Base-by-base conservation (phyloP, 2,797 vertebrate genomes). In the Centroberyx gerrardi region DNA sequence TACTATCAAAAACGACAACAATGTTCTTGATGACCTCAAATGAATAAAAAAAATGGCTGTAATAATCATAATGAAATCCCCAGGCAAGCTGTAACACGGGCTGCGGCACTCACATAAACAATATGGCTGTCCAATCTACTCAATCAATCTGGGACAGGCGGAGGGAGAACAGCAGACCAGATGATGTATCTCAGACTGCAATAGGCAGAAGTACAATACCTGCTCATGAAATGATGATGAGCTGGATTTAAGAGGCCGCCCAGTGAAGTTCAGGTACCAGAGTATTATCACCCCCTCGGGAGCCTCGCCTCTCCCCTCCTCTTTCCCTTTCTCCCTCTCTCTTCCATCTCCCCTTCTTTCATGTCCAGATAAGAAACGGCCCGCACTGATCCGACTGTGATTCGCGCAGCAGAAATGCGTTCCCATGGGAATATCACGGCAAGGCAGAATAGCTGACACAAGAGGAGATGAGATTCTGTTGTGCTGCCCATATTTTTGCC, bases 401-500 rank as follows among this genome's bases (percentile, higher is more conserved):
- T 93, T 93, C 58, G 82, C 80, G 29, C 87, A 90, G 92, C 90
- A 93, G 85, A 92, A 92, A 90, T 54, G 68, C 18, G 60, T 92
- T 92, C 93, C 88, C 92, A 87, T 92, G 90, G 88, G 90, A 93
- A 92, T 90, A 90, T 75, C 85, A 66, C 56, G 2, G 81, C 31
- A 82, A 18, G 29, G 86, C 85, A 89, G 92, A 92, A 94, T 87
- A 94, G 93, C 92, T 93, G 92, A 94, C 93, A 93, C 87, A 86
- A 90, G 87, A 13, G 29, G 65, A 92, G 86, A 90, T 86, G 87
- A 88, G 89, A 93, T 92, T 91, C 83, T 87, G 86, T 91, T 91
- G 86, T 85, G 87, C 81, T 80, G 90, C 89, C 92, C 88, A 83
- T 91, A 91, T 92, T 91, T 92, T 88, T 87, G 87, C 90, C 82